These are phyloP conservation scores for Hephaestus fuliginosus DNA, from an alignment of 2,797 vertebrate species.

Conservation along the genomic window DNA sequence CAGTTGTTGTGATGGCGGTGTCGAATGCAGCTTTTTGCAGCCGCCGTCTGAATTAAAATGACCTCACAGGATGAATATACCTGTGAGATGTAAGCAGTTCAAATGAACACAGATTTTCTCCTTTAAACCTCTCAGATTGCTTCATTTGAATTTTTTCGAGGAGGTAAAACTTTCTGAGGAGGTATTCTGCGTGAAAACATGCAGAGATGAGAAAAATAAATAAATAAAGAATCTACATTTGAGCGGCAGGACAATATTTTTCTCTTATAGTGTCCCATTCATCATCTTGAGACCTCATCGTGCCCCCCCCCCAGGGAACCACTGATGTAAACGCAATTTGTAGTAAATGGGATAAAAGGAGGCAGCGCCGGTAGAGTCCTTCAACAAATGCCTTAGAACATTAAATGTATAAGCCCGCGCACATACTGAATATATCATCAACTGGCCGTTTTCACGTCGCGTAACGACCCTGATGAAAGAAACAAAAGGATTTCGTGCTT, in stretches of 20 bases:
- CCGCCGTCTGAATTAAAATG: neutral
- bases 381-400: neutral
- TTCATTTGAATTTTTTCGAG: neutral
- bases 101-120: neutral
- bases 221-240: neutral
- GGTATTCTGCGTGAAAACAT: neutral
- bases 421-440: conserved; percentile 3
- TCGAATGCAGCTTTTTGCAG: neutral
- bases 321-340: neutral
- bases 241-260: neutral
- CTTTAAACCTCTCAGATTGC: neutral
- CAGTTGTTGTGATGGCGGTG: no score
- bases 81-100: neutral
- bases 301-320: neutral
- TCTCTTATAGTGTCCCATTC: neutral
- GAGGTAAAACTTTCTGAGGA: neutral
- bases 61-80: neutral
- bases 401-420: neutral
- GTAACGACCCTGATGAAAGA: neutral
- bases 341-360: neutral
- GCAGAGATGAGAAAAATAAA: neutral
- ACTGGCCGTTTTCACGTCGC: neutral
- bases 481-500: neutral
- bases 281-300: no score
- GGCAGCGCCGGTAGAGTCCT: neutral